These are phyloP conservation scores for Megastigmus dorsalis DNA, from an alignment of 2,888 invertebrate species.

Conservation along the genomic window DNA sequence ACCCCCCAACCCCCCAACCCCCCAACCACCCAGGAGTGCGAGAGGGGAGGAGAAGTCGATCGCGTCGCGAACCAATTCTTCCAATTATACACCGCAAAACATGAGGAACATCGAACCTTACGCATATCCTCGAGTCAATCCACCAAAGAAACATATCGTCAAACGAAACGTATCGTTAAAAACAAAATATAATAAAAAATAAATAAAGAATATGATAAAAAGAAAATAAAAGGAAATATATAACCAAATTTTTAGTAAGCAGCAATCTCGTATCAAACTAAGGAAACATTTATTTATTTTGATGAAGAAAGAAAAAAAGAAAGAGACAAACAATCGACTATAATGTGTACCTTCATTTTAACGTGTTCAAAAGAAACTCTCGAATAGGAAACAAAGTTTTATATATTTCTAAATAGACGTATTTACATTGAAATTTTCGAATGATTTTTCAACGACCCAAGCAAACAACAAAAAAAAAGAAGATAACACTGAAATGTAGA, in stretches of 20 bases:
- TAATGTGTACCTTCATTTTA: slow-evolving; percentile 44
- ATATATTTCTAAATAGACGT: slow-evolving; percentile 52
- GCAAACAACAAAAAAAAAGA: slow-evolving; percentile 5
- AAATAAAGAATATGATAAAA: neutral
- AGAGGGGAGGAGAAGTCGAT: neutral
- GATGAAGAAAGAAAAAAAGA: neutral
- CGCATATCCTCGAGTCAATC: slow-evolving; percentile 53
- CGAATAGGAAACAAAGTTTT: slow-evolving; percentile 46
- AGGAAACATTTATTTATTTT: slow-evolving; percentile 39
- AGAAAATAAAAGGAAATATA: neutral
- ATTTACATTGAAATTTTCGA: slow-evolving; percentile 51
- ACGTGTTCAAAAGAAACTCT: slow-evolving; percentile 31
- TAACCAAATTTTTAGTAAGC: slow-evolving; percentile 28
- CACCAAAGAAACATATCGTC: slow-evolving; percentile 53
- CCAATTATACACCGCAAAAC: slow-evolving; percentile 43
- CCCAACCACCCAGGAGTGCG: too few relatives aligned
- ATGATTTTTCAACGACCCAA: slow-evolving; percentile 39
- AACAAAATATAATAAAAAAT: too few relatives aligned
- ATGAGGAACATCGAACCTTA: slow-evolving; percentile 54
- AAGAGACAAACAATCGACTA: slow-evolving; percentile 23
- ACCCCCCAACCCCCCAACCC: too few relatives aligned
- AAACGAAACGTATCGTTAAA: slow-evolving; percentile 33
- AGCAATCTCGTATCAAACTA: slow-evolving; percentile 7
- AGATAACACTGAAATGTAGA: slow-evolving; percentile 15
- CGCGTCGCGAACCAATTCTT: slow-evolving; percentile 46